These are phyloP conservation scores for Mesitornis unicolor DNA, from an alignment of 2,113 vertebrate genomes.

Conservation along the genomic window DNA sequence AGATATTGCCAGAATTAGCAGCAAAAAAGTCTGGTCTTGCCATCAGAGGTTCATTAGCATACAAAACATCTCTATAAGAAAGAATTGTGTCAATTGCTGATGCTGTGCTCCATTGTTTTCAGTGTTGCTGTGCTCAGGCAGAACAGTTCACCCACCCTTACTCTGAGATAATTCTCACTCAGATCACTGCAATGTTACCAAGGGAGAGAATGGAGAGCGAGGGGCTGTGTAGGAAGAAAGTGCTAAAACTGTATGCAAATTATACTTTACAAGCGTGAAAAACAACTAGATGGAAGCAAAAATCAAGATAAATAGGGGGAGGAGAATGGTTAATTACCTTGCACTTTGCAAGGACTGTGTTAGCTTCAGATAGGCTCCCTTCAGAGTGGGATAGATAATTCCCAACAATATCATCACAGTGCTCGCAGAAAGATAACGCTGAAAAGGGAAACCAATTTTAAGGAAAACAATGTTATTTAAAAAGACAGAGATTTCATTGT, in stretches of 20 bases:
- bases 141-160: slow-evolving; percentile 4
- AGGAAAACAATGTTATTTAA: slow-evolving; percentile 45
- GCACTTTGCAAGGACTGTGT: slow-evolving; percentile 49
- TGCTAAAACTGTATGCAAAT: slow-evolving; percentile 31
- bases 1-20: slow-evolving; percentile 24
- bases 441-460: slow-evolving; percentile 39
- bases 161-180: neutral
- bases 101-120: slow-evolving; percentile 26
- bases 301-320: slow-evolving; percentile 56
- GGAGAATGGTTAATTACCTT: slow-evolving; percentile 55
- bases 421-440: slow-evolving; percentile 30
- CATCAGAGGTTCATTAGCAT: slow-evolving; percentile 47
- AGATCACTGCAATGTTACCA: neutral
- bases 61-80: slow-evolving; percentile 35
- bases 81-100: neutral
- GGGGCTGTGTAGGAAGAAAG: slow-evolving; percentile 31
- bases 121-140: neutral
- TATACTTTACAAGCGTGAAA: slow-evolving; percentile 9
- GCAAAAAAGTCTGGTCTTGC: slow-evolving; percentile 27
- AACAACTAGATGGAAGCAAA: slow-evolving; percentile 57
- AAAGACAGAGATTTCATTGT: slow-evolving; percentile 39
- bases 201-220: neutral
- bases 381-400: slow-evolving; percentile 40
- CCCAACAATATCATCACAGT: slow-evolving; percentile 18
- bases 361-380: slow-evolving; percentile 47